Evolutionary conservation across 2,888 invertebrate genomes (phyloP).

Genomic region (Theretra japonica): DNA sequence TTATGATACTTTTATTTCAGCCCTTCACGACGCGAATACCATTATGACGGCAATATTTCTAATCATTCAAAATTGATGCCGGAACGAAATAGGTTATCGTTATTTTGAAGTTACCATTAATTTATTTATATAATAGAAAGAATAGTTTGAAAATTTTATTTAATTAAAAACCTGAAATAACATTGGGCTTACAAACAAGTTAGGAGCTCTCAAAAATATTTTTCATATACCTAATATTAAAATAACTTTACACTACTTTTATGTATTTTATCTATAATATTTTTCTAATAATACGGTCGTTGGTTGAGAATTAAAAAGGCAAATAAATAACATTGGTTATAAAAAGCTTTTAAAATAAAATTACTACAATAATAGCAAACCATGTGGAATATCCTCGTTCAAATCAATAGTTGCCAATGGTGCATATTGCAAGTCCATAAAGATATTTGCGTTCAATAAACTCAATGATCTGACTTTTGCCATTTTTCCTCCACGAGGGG

Average conservation of each 20-base stretch:
- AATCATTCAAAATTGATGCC: conserved; percentile 5
- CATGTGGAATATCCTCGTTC: neutral
- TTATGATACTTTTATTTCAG: conserved; percentile 48
- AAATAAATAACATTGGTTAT: too few species aligned
- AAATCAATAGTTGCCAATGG: conserved; percentile 34
- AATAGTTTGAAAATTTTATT: too few species aligned
- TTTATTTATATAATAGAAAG: neutral
- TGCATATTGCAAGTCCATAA: conserved; percentile 76
- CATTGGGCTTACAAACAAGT: too few species aligned
- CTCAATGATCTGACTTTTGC: conserved; percentile 81
- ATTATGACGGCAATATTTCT: conserved; percentile 32
- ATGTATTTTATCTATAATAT: too few species aligned
- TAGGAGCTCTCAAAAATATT: too few species aligned
- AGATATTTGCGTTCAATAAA: conserved; percentile 82
- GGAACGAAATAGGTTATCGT: neutral
- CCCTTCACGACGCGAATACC: conserved; percentile 32
- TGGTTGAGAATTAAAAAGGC: too few species aligned
- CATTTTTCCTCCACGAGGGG: conserved; percentile 76
- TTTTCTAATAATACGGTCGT: too few species aligned
- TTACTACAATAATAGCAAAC: too few species aligned
- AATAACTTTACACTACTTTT: too few species aligned
- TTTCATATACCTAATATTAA: too few species aligned
- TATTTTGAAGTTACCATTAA: neutral
- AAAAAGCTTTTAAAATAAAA: too few species aligned
- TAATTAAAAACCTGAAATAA: too few species aligned